A percentile compares a stretch with the other conserved stretches of the same genome.
Evolutionary conservation across 2,888 invertebrate genomes (phyloP).

Genomic region (Oconnorella tubifera): DNA sequence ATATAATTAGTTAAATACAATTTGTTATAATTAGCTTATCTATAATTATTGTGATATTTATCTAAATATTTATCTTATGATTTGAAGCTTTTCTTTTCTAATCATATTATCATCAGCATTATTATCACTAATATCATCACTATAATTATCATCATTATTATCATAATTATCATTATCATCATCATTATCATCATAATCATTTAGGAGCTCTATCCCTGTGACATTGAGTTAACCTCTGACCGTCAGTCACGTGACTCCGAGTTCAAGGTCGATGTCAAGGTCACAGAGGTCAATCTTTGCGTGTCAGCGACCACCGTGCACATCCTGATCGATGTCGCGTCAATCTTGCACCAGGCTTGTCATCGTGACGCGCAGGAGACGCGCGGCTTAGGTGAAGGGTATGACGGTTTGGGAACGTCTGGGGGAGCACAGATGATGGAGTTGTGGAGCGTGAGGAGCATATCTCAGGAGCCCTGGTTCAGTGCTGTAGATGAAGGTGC

Average conservation of each 20-base stretch:
- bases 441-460: slow-evolving; percentile 40
- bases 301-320: slow-evolving; percentile 71
- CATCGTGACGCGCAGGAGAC: neutral
- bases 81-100: no score
- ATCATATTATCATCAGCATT: no score
- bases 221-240: slow-evolving; percentile 46
- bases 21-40: no score
- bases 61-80: no score
- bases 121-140: no score
- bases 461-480: slow-evolving; percentile 43
- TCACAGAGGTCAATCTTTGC: slow-evolving; percentile 70
- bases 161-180: no score
- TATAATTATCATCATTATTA: no score
- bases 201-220: slow-evolving; percentile 54
- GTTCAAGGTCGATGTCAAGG: slow-evolving; percentile 64
- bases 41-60: no score
- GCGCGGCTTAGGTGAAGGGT: neutral
- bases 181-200: no score
- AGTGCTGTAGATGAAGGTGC: slow-evolving; percentile 11
- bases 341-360: slow-evolving; percentile 2
- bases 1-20: no score
- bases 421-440: slow-evolving; percentile 13
- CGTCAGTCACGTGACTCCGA: slow-evolving; percentile 65
- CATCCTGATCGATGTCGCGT: slow-evolving; percentile 63
- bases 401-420: neutral